Conservation (phyloP, 92 coral and sea anemone species). For the Actinernus sp. region DNA sequence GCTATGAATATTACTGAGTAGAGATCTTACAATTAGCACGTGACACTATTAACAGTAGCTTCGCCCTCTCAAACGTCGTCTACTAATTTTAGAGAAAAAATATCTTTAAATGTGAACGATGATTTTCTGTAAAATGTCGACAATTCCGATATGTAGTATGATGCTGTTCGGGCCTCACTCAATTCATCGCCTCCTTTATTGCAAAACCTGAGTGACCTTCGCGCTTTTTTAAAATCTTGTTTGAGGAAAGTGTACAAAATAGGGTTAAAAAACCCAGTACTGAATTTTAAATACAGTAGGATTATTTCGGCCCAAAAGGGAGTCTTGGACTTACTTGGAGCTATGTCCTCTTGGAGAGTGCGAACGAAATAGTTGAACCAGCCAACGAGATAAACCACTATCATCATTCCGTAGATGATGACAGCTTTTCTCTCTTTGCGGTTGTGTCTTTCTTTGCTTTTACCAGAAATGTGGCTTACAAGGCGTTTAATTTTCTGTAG, state of each 20-base stretch:
- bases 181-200: too few relatives aligned
- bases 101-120: too few relatives aligned
- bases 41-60: too few relatives aligned
- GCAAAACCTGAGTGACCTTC: slow-evolving; percentile 5
- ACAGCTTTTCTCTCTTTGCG: slow-evolving; percentile 72
- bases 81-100: too few relatives aligned
- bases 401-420: slow-evolving; percentile 71
- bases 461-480: slow-evolving; percentile 43
- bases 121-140: too few relatives aligned
- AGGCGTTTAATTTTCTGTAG: slow-evolving; percentile 53
- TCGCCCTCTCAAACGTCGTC: too few relatives aligned
- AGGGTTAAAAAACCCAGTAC: slow-evolving; percentile 76
- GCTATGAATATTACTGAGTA: too few relatives aligned
- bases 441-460: slow-evolving; percentile 38
- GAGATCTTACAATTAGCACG: too few relatives aligned
- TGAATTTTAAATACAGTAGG: slow-evolving; percentile 46
- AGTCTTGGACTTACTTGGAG: not conserved
- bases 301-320: slow-evolving; percentile 65
- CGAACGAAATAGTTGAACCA: slow-evolving; percentile 82
- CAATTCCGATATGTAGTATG: too few relatives aligned
- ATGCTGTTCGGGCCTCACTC: too few relatives aligned
- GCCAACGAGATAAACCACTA: slow-evolving; percentile 57
- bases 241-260: slow-evolving; percentile 76
- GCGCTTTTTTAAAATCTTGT: slow-evolving; percentile 72
- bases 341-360: slow-evolving; percentile 51